A percentile compares a stretch with the other conserved stretches of the same genome.
Evolutionary conservation across 2,888 invertebrate species (phyloP).

Genomic region (Amiota communis): DNA sequence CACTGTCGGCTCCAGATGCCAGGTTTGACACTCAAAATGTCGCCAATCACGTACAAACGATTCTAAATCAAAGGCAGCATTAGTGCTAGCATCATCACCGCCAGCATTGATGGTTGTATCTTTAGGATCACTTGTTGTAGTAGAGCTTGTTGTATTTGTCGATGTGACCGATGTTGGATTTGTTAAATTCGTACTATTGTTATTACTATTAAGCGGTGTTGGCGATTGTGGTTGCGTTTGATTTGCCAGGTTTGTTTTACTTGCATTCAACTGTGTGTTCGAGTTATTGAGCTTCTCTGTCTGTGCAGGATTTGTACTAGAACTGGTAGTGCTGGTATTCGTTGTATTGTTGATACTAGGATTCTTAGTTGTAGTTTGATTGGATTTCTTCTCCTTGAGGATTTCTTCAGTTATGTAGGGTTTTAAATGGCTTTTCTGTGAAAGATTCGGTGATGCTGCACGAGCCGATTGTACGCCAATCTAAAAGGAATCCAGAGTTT

Average conservation of each 20-base stretch:
- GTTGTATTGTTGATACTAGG: conserved; percentile 26
- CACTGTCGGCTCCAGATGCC: conserved; percentile 97
- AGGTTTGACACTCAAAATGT: conserved; percentile 92
- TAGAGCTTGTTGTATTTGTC: conserved; percentile 6
- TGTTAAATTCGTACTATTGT: conserved; percentile 8
- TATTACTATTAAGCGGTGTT: conserved; percentile 17
- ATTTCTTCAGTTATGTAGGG: conserved; percentile 67
- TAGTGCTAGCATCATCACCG: neutral
- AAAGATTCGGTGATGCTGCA: conserved; percentile 72
- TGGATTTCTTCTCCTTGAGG: conserved; percentile 61
- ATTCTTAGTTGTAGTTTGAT: conserved; percentile 47
- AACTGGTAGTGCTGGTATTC: neutral
- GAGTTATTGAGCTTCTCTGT: conserved; percentile 24
- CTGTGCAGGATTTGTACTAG: neutral
- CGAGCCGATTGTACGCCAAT: conserved; percentile 70
- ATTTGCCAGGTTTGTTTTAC: conserved; percentile 55
- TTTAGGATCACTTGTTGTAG: no score
- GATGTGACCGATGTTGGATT: conserved; percentile 16
- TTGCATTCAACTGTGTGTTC: conserved; percentile 54
- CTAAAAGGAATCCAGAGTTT: conserved; percentile 44
- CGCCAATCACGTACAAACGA: conserved; percentile 89
- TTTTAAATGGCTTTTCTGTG: conserved; percentile 67
- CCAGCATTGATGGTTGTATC: no score
- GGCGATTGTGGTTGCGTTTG: conserved; percentile 4
- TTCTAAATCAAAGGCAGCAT: conserved; percentile 74